These are phyloP conservation scores for Chironomus riparius DNA, from an alignment of 2,888 invertebrate species.

Conservation along the genomic window DNA sequence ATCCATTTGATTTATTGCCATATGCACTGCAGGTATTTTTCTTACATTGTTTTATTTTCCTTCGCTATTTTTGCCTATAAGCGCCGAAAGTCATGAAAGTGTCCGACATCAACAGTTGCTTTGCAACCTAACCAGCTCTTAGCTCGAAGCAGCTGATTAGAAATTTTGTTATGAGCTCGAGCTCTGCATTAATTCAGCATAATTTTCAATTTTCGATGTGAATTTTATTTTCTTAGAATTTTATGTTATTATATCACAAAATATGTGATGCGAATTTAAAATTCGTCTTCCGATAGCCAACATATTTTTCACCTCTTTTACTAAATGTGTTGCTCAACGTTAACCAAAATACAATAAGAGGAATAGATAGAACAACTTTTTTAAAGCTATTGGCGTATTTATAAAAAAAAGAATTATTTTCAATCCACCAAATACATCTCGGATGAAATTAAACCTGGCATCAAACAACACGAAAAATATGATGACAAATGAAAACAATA, in stretches of 20 bases:
- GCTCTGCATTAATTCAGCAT: neutral
- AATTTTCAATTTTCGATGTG: neutral
- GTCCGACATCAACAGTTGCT: neutral
- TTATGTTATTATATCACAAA: neutral
- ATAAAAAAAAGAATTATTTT: no score
- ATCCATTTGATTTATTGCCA: slow-evolving; percentile 11
- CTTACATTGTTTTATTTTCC: neutral
- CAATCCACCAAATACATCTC: no score
- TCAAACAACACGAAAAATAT: no score
- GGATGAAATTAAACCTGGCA: no score
- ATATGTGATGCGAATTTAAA: no score
- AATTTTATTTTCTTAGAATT: neutral
- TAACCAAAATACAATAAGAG: no score
- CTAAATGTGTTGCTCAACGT: no score
- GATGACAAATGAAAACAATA: no score
- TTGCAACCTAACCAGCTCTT: neutral
- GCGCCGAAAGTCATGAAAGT: neutral
- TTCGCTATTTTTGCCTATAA: neutral
- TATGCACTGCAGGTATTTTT: neutral
- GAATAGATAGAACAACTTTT: no score
- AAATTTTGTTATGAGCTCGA: neutral
- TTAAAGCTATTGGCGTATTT: no score
- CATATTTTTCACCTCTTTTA: no score
- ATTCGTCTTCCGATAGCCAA: no score
- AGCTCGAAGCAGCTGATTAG: slow-evolving; percentile 4